Evolutionary conservation across 2,113 vertebrate genomes (phyloP), one percentile per base, ranked within the genome.

Genomic region (Cariama cristata): DNA sequence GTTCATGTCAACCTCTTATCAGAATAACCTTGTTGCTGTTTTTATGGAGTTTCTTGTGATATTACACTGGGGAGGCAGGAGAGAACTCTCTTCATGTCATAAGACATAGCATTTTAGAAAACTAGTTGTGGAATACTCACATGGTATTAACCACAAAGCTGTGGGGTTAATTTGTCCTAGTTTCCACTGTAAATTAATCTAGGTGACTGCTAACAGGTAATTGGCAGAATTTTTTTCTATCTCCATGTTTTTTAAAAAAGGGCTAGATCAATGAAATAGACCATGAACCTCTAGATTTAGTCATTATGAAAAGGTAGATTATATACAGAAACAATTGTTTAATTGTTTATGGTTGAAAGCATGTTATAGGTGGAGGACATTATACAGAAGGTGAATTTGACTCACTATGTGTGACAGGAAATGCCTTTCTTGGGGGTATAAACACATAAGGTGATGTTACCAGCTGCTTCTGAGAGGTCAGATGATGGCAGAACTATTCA

Each of bases 71-170:
- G 8, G 11, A 75, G 23, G 18, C 23, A 52, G 42, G 13, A 77
- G 14, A 88, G 42, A 64, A 21, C 24, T 74, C 12, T 68, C 2
- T 17, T 85, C 13, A 33, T 35, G 8, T 62, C 32, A 3, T 35
- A 30, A 42, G 47, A 49, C 27, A 40, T 13, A 59, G 30, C 26
- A 56, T 3, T 72, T 90, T n/a, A 71, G 62, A 81, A 81, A 83
- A 72, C 42, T 4, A 35, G 13, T 81, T 84, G 40, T 35, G 30
- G 21, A 84, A 56, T 47, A 44, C 8, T 79, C 10, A 60, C 3
- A 9, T 0, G 0, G 5, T 59, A 40, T 59, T 82, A 66, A 56
- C 22, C 1, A 2, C 42, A 72, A 45, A 80, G 30, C 24, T 69
- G 4, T 74, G 28, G 3, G 11, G 9, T 79, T 82, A 79, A 45